Evolutionary conservation across 1,140 invertebrate genomes (phyloP).

Genomic region (Drosophila novamexicana): DNA sequence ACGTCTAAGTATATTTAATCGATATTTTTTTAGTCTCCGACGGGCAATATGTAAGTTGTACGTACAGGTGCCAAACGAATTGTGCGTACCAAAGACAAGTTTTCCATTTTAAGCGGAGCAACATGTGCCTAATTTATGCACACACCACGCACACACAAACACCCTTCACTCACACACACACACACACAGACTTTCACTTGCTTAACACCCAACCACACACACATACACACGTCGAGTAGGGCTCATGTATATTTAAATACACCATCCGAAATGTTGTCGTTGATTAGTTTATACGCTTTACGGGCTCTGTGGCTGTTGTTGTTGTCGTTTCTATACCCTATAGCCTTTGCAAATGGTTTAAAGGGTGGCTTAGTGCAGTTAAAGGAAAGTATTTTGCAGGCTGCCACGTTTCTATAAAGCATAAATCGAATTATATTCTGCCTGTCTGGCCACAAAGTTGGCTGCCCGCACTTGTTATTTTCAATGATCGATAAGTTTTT

Average conservation of each 20-base stretch:
- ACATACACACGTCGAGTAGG: background rate
- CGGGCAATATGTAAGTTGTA: constrained; percentile 7
- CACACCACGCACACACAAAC: constrained; percentile 1
- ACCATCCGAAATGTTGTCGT: constrained; percentile 40
- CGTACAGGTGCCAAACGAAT: background rate
- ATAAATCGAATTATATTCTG: too few relatives aligned
- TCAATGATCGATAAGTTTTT: too few relatives aligned
- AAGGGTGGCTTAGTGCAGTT: background rate
- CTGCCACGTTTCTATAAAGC: too few relatives aligned
- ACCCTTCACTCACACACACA: background rate
- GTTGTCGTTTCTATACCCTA: background rate
- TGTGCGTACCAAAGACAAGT: constrained; percentile 23
- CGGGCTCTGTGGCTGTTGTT: background rate
- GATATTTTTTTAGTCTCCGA: constrained; percentile 24
- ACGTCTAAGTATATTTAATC: constrained; percentile 31
- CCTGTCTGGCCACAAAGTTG: too few relatives aligned
- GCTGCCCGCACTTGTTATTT: too few relatives aligned
- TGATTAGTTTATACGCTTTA: constrained; percentile 61
- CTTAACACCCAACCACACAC: constrained; percentile 7
- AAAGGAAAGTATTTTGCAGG: too few relatives aligned
- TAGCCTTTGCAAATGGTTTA: background rate
- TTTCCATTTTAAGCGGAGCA: constrained; percentile 26
- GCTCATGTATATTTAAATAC: constrained; percentile 54
- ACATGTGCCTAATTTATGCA: constrained; percentile 51
- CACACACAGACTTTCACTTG: background rate